These are phyloP conservation scores for Melanerpes formicivorus DNA, from an alignment of 2,113 vertebrate species.

Conservation along the genomic window DNA sequence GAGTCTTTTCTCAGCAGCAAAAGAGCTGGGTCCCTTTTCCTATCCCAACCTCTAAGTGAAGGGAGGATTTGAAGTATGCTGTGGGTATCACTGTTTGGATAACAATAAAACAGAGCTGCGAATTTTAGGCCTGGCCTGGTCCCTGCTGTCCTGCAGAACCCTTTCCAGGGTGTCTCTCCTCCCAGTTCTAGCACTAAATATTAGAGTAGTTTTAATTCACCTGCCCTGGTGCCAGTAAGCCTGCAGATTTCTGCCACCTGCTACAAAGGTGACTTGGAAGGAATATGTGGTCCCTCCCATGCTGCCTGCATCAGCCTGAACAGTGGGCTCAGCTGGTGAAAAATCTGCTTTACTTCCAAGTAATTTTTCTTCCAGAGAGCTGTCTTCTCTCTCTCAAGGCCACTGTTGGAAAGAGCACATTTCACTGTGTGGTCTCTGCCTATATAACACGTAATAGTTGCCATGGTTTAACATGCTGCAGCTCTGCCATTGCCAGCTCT, in stretches of 20 bases:
- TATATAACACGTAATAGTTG: neutral
- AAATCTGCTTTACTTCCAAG: neutral
- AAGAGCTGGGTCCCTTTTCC: neutral
- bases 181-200: neutral
- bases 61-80: neutral
- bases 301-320: neutral
- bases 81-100: neutral
- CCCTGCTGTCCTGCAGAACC: neutral
- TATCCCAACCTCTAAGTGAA: neutral
- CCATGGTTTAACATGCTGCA: neutral
- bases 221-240: neutral
- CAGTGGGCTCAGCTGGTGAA: neutral
- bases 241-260: neutral
- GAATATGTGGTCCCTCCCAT: neutral
- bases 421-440: neutral
- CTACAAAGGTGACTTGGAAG: neutral
- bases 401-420: neutral
- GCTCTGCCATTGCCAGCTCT: neutral
- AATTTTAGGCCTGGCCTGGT: neutral
- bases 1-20: neutral
- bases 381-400: neutral
- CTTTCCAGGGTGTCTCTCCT: neutral
- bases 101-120: neutral
- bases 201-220: neutral
- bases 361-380: neutral